phyloP scores from a whole-genome alignment of 1,140 invertebrate genomes.

The Euura saliciscinereae region DNA sequence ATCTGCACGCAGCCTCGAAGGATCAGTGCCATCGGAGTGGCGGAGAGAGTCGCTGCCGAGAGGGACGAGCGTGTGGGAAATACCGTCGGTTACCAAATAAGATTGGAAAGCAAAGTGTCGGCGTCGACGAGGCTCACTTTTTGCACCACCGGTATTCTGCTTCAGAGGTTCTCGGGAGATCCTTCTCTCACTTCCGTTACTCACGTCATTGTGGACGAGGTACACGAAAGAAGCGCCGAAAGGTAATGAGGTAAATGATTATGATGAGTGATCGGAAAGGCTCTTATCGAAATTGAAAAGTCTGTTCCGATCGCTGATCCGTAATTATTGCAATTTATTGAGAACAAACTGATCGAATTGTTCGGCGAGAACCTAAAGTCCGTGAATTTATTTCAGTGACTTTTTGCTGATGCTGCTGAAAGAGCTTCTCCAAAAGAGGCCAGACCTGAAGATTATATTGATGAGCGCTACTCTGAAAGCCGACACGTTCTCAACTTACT shows the following conservation, averaged over 20 bases:
- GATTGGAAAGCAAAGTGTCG: conserved; percentile 79
- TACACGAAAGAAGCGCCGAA: conserved; percentile 89
- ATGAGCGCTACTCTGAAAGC: conserved; percentile 90
- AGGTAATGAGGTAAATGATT: conserved; percentile 53
- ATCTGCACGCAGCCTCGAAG: conserved; percentile 92
- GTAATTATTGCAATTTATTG: background rate
- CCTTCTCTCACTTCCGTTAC: conserved; percentile 73
- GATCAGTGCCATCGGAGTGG: conserved; percentile 90
- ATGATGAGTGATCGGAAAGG: background rate
- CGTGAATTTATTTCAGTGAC: conserved; percentile 64
- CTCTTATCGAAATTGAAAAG: no score
- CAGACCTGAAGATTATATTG: conserved; percentile 80
- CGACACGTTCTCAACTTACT: conserved; percentile 79
- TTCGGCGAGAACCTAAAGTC: no score
- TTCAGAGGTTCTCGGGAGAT: conserved; percentile 80
- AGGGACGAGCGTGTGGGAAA: conserved; percentile 80
- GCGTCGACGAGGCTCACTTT: conserved; percentile 81
- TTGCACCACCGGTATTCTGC: conserved; percentile 90
- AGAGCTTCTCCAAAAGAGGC: conserved; percentile 70
- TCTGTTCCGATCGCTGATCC: background rate
- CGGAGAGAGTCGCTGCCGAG: conserved; percentile 89
- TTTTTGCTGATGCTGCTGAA: conserved; percentile 83
- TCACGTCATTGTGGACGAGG: conserved; percentile 88
- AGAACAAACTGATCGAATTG: no score
- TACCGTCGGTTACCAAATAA: conserved; percentile 85